Evolutionary conservation across 2,888 invertebrate species (phyloP).

Genomic region (Pandemis heparana): DNA sequence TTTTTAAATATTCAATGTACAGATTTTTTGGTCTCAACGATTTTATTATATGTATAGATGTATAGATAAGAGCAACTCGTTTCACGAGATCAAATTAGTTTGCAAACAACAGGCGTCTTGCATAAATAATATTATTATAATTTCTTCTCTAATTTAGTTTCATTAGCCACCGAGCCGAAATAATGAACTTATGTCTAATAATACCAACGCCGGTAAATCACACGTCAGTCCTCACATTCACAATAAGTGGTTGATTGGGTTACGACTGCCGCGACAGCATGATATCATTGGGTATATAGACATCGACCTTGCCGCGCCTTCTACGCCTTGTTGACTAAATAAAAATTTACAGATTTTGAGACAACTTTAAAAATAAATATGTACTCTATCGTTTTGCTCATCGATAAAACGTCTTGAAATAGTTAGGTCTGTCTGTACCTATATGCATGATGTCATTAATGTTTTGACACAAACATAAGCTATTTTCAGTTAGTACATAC

Average conservation of each 20-base stretch:
- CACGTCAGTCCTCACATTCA: conserved; percentile 37
- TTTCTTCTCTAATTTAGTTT: conserved; percentile 28
- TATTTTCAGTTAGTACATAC: background rate
- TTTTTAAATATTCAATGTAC: too few species aligned
- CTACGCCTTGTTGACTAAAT: conserved; percentile 37
- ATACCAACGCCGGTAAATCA: conserved; percentile 28
- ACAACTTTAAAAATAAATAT: conserved; percentile 20
- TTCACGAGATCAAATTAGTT: conserved; percentile 11
- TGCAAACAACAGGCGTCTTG: conserved; percentile 16
- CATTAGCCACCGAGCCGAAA: conserved; percentile 20
- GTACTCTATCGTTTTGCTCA: conserved; percentile 16
- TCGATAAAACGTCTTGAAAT: conserved; percentile 25
- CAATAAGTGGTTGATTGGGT: conserved; percentile 60
- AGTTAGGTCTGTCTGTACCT: background rate
- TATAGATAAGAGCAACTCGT: too few species aligned
- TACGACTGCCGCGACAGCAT: conserved; percentile 54
- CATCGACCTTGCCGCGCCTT: conserved; percentile 69
- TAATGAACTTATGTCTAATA: conserved; percentile 10
- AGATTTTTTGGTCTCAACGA: too few species aligned
- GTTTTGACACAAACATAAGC: conserved; percentile 7
- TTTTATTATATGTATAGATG: too few species aligned
- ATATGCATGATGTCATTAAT: conserved; percentile 28
- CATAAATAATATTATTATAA: conserved; percentile 20
- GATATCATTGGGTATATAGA: conserved; percentile 65
- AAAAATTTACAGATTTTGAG: conserved; percentile 35